Evolutionary conservation across 30 jellyfish, hydroid and myxozoan species (phyloP).

Genomic region (Pelagia noctiluca): DNA sequence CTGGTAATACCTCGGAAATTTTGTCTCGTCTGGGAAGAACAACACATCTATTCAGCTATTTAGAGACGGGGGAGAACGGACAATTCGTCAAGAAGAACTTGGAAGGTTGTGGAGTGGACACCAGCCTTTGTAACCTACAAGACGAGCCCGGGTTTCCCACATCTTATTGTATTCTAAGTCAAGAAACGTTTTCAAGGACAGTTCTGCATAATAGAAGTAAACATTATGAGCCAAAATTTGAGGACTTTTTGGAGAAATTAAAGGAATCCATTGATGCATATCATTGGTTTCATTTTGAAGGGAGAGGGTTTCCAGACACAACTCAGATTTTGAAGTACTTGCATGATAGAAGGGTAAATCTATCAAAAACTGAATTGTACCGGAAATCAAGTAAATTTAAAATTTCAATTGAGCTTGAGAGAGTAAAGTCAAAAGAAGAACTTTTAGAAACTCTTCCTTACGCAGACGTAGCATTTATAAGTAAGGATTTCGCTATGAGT

Average conservation of each 20-base stretch:
- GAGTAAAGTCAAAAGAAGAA: neutral
- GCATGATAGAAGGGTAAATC: neutral
- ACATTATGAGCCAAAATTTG: constrained; percentile 41
- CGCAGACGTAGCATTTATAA: constrained; percentile 60
- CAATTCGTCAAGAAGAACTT: constrained; percentile 39
- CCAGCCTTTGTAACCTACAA: constrained; percentile 17
- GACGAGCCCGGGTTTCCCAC: constrained; percentile 59
- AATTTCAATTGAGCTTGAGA: constrained; percentile 73
- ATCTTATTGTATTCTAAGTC: constrained; percentile 60
- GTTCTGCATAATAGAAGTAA: constrained; percentile 52
- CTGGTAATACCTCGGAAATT: constrained; percentile 76
- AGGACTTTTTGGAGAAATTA: constrained; percentile 34
- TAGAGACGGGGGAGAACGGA: constrained; percentile 36
- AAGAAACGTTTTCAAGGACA: constrained; percentile 62
- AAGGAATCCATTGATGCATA: constrained; percentile 7
- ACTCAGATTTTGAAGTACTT: constrained; percentile 15
- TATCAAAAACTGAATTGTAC: neutral
- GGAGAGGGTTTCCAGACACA: constrained; percentile 49
- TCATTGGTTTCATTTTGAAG: constrained; percentile 75
- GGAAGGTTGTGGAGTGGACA: constrained; percentile 40
- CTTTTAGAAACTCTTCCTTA: constrained; percentile 22
- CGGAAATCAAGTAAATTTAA: neutral
- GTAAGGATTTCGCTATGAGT: constrained; percentile 69
- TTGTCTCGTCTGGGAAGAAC: constrained; percentile 52
- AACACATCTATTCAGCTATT: constrained; percentile 46